phyloP scores from a whole-genome alignment of 2,113 vertebrate genomes.

The Grus americana region DNA sequence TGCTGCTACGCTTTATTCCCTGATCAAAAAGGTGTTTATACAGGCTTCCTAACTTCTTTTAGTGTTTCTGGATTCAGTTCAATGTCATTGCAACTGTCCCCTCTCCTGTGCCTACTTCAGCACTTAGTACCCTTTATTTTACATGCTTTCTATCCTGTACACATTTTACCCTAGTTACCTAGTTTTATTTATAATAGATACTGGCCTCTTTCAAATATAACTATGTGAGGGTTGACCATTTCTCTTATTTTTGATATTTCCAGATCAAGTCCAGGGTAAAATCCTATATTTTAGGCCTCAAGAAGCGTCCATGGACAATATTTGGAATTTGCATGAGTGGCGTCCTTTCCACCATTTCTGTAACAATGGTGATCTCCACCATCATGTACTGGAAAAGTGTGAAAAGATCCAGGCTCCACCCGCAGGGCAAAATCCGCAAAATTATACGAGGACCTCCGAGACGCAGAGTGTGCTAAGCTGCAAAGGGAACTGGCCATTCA shows the following conservation, averaged over 20 bases:
- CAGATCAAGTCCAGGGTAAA: constrained; percentile 88
- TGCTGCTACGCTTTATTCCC: neutral
- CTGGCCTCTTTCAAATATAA: neutral
- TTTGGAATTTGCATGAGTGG: constrained; percentile 85
- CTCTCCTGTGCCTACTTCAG: neutral
- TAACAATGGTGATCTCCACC: constrained; percentile 87
- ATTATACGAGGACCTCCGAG: constrained; percentile 80
- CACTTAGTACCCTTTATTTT: neutral
- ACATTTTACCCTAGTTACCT: neutral
- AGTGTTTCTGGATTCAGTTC: neutral
- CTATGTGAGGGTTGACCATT: constrained; percentile 15
- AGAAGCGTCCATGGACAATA: constrained; percentile 84
- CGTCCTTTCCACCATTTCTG: constrained; percentile 78
- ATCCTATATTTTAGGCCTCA: constrained; percentile 88
- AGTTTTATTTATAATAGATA: neutral
- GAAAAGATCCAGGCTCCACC: constrained; percentile 86
- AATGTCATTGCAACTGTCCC: neutral
- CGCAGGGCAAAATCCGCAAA: constrained; percentile 85
- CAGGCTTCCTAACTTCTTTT: neutral
- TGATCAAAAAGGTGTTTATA: neutral
- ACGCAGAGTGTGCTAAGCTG: constrained; percentile 60
- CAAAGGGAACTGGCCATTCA: constrained; percentile 61
- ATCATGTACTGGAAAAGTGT: constrained; percentile 85
- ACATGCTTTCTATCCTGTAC: neutral
- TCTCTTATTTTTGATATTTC: constrained; percentile 78